These are phyloP conservation scores for Thera britannica DNA, from an alignment of 2,888 invertebrate genomes.

Conservation along the genomic window DNA sequence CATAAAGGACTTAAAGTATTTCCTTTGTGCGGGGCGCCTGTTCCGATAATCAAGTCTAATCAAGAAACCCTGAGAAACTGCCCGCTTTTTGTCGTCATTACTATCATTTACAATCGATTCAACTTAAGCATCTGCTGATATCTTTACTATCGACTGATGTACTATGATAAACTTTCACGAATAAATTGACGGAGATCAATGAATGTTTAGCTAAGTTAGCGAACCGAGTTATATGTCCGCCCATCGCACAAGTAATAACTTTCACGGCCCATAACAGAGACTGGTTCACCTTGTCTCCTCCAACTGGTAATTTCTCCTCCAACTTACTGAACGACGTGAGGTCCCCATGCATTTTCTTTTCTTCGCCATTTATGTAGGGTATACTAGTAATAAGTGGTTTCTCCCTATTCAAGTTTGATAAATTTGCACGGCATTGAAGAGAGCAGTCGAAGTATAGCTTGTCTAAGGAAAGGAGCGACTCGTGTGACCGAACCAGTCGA, in stretches of 20 bases:
- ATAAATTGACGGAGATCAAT: conserved; percentile 35
- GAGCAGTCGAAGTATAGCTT: conserved; percentile 57
- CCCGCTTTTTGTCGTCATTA: conserved; percentile 40
- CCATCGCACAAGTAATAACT: conserved; percentile 64
- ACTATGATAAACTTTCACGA: conserved; percentile 36
- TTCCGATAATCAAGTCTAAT: conserved; percentile 38
- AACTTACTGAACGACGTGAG: conserved; percentile 59
- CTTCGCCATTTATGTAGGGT: conserved; percentile 74
- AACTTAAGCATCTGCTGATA: conserved; percentile 25
- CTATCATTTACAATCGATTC: conserved; percentile 21
- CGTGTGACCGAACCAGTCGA: conserved; percentile 50
- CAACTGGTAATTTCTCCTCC: conserved; percentile 72
- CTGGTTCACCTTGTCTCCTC: conserved; percentile 70
- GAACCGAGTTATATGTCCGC: conserved; percentile 40
- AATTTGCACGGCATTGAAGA: conserved; percentile 64
- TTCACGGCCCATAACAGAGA: conserved; percentile 70
- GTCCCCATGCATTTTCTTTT: conserved; percentile 77
- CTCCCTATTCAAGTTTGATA: conserved; percentile 66
- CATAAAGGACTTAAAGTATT: conserved; percentile 48
- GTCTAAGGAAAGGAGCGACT: conserved; percentile 42
- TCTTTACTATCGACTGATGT: conserved; percentile 17
- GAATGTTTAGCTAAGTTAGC: conserved; percentile 45
- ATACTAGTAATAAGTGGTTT: conserved; percentile 71
- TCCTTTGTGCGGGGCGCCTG: conserved; percentile 17
- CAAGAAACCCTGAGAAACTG: conserved; percentile 39